A percentile compares a stretch with the other conserved stretches of the same genome.
Conservation (phyloP, 2,113 vertebrate species). For the Thymallus thymallus region DNA sequence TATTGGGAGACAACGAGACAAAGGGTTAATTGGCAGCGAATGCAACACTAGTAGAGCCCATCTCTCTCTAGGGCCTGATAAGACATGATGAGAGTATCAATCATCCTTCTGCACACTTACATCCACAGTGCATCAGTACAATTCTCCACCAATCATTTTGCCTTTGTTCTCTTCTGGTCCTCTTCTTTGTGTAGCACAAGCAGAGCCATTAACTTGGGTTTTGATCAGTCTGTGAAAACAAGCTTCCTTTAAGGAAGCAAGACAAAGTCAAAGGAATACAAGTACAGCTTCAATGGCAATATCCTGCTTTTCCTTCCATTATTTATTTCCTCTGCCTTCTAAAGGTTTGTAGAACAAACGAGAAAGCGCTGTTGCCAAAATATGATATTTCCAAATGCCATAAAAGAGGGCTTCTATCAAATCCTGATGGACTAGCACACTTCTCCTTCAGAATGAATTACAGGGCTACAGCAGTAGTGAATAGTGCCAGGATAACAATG, state of each 20-base stretch:
- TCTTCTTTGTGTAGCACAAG: slow-evolving; percentile 35
- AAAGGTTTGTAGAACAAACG: slow-evolving; percentile 27
- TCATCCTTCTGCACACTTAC: slow-evolving; percentile 41
- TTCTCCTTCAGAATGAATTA: slow-evolving; percentile 23
- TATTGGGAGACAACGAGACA: slow-evolving; percentile 29
- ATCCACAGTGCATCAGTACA: slow-evolving; percentile 23
- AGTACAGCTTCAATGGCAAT: slow-evolving; percentile 24
- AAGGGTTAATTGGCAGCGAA: slow-evolving; percentile 55
- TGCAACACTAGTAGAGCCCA: slow-evolving; percentile 44
- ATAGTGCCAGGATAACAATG: slow-evolving; percentile 5
- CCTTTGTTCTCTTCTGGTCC: slow-evolving; percentile 38
- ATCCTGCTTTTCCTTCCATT: slow-evolving; percentile 31
- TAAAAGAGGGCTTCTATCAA: slow-evolving; percentile 36
- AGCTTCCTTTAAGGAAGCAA: background rate
- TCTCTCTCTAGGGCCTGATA: slow-evolving; percentile 47
- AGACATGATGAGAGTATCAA: slow-evolving; percentile 43
- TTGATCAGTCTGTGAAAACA: slow-evolving; percentile 45
- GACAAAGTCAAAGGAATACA: slow-evolving; percentile 4
- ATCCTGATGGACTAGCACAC: slow-evolving; percentile 23
- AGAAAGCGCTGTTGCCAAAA: slow-evolving; percentile 22
- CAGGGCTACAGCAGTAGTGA: background rate
- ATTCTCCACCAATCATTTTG: slow-evolving; percentile 28
- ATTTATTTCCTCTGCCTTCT: slow-evolving; percentile 18
- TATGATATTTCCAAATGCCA: slow-evolving; percentile 26
- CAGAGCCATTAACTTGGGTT: slow-evolving; percentile 36